A percentile compares a stretch with the other conserved stretches of the same genome.
Evolutionary conservation across 2,797 vertebrate genomes (phyloP).

Genomic region (Lepus oiostolus): DNA sequence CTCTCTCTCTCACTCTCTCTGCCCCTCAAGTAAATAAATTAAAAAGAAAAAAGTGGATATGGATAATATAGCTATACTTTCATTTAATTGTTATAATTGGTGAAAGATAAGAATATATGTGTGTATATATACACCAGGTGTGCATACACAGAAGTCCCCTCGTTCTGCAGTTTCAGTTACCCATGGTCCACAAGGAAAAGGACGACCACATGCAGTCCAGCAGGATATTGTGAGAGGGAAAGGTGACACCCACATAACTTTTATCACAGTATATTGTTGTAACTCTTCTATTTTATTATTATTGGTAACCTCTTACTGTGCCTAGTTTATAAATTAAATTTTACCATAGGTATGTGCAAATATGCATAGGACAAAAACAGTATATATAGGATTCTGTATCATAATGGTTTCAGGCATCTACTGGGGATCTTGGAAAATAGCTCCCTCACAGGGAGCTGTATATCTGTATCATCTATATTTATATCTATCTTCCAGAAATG

Average conservation of each 20-base stretch:
- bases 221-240: not conserved
- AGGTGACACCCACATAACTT: not conserved
- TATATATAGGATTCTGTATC: not conserved
- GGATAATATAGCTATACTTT: not conserved
- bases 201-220: too few species aligned
- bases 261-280: not conserved
- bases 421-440: not conserved
- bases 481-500: not conserved
- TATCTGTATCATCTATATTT: not conserved
- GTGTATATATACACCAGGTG: not conserved
- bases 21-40: too few species aligned
- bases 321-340: not conserved
- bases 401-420: not conserved
- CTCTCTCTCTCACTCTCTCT: too few species aligned
- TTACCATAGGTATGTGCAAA: not conserved
- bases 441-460: not conserved
- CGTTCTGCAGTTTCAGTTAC: not conserved
- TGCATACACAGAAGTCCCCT: not conserved
- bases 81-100: conserved; percentile 45
- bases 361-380: not conserved
- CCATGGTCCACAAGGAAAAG: not conserved
- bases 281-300: not conserved
- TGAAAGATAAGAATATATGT: not conserved
- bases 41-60: too few species aligned
- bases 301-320: not conserved